Base-by-base conservation (phyloP, 2,797 vertebrate species). In the Morelia viridis region DNA sequence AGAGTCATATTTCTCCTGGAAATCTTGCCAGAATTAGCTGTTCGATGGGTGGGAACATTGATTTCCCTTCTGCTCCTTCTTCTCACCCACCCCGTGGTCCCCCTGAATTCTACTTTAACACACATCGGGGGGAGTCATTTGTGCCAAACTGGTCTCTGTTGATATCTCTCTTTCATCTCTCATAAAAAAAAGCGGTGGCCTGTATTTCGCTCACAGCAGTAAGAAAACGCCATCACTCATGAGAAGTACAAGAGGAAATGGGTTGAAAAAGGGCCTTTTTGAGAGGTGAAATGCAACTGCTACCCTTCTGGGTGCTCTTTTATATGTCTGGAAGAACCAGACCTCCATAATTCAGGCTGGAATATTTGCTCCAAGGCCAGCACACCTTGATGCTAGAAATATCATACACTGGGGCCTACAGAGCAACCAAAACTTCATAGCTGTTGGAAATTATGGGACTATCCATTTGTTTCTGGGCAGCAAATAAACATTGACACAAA, bases 1-100 rank as follows among this genome's bases (percentile, higher is more conserved):
- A 41, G 53, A 91, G 68, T 93, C 80, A 90, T 93, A 96, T 94
- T 96, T 91, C 83, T 96, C 31, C 46, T 92, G 26, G 83, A 97
- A 96, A 95, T 95, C 46, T 92, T 91, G 24, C 58, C 71, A 94
- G 80, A 96, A 96, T 95, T 93, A 96, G 86, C 60, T 94, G 92
- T 95, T 97, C n/a, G 64, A 88, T 95, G 95, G 56, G 89, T 91
- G 91, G 24, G 22, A 85, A 94, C 93, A 92, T 85, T 95, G 91
- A 96, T 96, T 94, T 95, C 46, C 76, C 58, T 94, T 92, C 28
- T 76, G n/a, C 94, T 91, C 9, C 0, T 12, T 90, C 50, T 76
- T 61, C 35, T 85, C 68, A 91, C 92, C 41, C 5, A 53, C 90
- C 92, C 13, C 92, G 94, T 91, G 71, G 31, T 80, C 28, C 10